phyloP scores from a whole-genome alignment of 2,888 invertebrate genomes.

The Heliconius erato region DNA sequence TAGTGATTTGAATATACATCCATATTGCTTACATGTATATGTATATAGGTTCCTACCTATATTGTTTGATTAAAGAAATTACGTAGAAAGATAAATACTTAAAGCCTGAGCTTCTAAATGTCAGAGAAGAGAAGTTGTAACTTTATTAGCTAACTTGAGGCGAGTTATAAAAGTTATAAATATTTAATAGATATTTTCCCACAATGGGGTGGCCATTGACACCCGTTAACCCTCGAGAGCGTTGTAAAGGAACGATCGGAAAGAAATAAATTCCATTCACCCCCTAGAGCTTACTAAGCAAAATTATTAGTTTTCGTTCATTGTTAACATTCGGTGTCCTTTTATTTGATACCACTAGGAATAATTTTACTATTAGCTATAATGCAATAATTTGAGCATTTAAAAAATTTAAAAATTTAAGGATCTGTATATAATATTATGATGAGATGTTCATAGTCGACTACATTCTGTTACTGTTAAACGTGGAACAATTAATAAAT shows the following conservation, averaged over 20 bases:
- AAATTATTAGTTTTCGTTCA: constrained; percentile 75
- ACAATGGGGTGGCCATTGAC: constrained; percentile 84
- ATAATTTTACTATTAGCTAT: constrained; percentile 52
- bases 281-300: constrained; percentile 73
- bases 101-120: constrained; percentile 3
- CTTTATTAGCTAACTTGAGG: constrained; percentile 47
- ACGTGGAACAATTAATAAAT: neutral
- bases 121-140: constrained; percentile 26
- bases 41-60: too few relatives aligned
- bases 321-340: constrained; percentile 63
- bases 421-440: neutral
- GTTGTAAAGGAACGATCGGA: constrained; percentile 78
- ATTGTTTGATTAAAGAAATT: constrained; percentile 3
- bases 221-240: constrained; percentile 80
- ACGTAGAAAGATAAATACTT: neutral
- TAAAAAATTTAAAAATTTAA: neutral
- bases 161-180: constrained; percentile 67
- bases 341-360: constrained; percentile 55
- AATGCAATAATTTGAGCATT: constrained; percentile 42
- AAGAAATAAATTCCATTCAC: constrained; percentile 74
- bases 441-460: neutral
- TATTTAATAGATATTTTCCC: constrained; percentile 85
- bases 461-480: neutral
- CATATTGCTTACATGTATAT: too few relatives aligned
- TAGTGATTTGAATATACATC: too few relatives aligned